These are phyloP conservation scores for Gopherus flavomarginatus DNA, from an alignment of 2,113 vertebrate genomes.

Conservation along the genomic window DNA sequence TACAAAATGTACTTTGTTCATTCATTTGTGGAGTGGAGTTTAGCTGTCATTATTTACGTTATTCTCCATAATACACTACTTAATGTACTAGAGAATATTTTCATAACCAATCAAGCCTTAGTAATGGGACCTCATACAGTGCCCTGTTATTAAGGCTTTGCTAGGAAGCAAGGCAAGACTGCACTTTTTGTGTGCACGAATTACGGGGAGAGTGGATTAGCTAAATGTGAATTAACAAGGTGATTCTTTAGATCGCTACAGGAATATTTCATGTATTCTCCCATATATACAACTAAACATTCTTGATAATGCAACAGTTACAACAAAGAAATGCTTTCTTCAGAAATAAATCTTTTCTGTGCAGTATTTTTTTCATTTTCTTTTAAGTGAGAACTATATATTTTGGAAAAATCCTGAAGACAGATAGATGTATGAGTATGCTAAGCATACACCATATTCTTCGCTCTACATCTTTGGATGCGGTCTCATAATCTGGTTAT, in stretches of 20 bases:
- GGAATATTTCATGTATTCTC: background rate
- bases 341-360: background rate
- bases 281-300: background rate
- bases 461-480: background rate
- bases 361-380: background rate
- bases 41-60: background rate
- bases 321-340: background rate
- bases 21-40: background rate
- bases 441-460: background rate
- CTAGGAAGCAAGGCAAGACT: slow-evolving; percentile 45
- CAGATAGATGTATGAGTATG: background rate
- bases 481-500: background rate
- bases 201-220: slow-evolving; percentile 41
- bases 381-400: background rate
- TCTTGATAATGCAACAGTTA: background rate
- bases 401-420: background rate
- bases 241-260: slow-evolving; percentile 14
- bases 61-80: slow-evolving; percentile 45
- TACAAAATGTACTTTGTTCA: background rate
- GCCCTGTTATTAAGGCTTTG: slow-evolving; percentile 58
- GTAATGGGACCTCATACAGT: slow-evolving; percentile 47
- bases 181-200: slow-evolving; percentile 21
- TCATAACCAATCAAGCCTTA: slow-evolving; percentile 62
- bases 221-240: slow-evolving; percentile 50
- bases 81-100: slow-evolving; percentile 59